phyloP scores from a whole-genome alignment of 2,113 vertebrate genomes.

The Prochilodus magdalenae region DNA sequence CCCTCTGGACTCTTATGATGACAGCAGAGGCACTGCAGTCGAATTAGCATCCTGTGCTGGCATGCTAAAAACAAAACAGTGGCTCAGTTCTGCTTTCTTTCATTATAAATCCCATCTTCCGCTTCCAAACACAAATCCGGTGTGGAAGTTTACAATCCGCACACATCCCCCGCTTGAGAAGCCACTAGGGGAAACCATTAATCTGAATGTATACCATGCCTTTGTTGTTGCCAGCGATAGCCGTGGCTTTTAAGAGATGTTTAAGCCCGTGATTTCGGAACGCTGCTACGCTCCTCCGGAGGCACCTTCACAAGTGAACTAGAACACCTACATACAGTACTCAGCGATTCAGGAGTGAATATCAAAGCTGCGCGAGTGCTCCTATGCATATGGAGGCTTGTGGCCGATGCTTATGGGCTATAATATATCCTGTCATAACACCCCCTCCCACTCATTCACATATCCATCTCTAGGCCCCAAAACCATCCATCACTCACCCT shows the following conservation, averaged over 20 bases:
- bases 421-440: conserved; percentile 44
- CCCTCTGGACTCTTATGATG: too few relatives aligned
- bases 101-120: too few relatives aligned
- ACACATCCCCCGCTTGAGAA: too few relatives aligned
- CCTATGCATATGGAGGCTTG: not conserved
- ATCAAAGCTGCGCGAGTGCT: not conserved
- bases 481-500: conserved; percentile 41
- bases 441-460: conserved; percentile 49
- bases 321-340: not conserved
- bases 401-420: conserved; percentile 29
- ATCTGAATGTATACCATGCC: not conserved
- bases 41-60: too few relatives aligned
- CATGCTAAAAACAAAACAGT: too few relatives aligned
- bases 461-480: conserved; percentile 37
- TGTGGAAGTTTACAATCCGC: too few relatives aligned
- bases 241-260: not conserved
- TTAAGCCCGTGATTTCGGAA: not conserved
- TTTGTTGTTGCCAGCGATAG: not conserved
- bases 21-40: too few relatives aligned
- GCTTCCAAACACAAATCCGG: too few relatives aligned
- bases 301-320: not conserved
- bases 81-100: too few relatives aligned
- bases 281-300: not conserved
- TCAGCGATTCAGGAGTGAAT: not conserved
- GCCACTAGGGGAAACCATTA: too few relatives aligned